phyloP scores from a whole-genome alignment of 1,140 invertebrate species.

The Drosophila ambigua region DNA sequence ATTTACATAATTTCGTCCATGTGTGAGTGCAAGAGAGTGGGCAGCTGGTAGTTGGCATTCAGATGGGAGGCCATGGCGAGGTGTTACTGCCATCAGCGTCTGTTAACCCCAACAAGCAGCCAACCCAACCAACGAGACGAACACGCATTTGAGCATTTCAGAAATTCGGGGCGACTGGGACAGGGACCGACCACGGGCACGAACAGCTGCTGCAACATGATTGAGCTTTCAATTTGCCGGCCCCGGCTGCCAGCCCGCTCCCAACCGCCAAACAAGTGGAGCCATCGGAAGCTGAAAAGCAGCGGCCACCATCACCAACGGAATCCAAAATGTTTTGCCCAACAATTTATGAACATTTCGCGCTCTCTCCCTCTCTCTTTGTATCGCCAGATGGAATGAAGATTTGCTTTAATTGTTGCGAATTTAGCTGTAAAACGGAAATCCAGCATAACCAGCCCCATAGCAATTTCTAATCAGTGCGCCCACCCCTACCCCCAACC shows the following conservation, averaged over 20 bases:
- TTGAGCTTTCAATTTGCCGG: slow-evolving; percentile 78
- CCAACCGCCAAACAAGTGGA: not conserved
- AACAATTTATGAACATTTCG: not conserved
- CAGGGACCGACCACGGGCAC: slow-evolving; percentile 49
- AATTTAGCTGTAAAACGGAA: not conserved
- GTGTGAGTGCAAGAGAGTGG: slow-evolving; percentile 20
- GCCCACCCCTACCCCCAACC: not conserved
- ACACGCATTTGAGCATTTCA: slow-evolving; percentile 46
- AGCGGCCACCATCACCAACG: too few species aligned
- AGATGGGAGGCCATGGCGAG: too few species aligned
- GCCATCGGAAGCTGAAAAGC: not conserved
- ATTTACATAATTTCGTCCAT: slow-evolving; percentile 78
- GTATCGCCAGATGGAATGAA: too few species aligned
- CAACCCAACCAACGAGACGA: not conserved
- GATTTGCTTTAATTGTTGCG: slow-evolving; percentile 24
- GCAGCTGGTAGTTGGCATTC: too few species aligned
- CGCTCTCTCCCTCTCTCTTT: too few species aligned
- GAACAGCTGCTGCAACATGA: slow-evolving; percentile 79
- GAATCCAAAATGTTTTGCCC: not conserved
- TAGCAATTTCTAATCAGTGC: slow-evolving; percentile 6
- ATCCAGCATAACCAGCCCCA: not conserved
- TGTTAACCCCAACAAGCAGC: slow-evolving; percentile 11
- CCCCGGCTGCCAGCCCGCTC: slow-evolving; percentile 2
- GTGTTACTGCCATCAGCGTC: slow-evolving; percentile 10
- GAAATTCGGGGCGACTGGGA: slow-evolving; percentile 7